Evolutionary conservation across 1,140 invertebrate species (phyloP).

Genomic region (Procambarus clarkii): DNA sequence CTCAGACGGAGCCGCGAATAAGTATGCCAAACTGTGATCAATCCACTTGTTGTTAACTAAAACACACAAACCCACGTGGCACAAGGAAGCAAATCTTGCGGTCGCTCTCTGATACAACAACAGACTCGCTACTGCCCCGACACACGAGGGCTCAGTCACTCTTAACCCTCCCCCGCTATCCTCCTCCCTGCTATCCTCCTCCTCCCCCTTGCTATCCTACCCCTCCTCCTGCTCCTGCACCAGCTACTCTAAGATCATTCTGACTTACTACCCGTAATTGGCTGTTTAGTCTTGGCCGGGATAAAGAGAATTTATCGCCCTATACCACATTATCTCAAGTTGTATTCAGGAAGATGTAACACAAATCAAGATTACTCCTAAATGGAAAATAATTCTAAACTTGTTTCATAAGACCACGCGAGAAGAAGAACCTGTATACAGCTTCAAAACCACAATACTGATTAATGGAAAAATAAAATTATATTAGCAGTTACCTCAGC

Average conservation of each 20-base stretch:
- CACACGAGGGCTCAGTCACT: background rate
- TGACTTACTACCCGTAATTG: constrained; percentile 50
- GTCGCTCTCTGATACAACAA: constrained; percentile 35
- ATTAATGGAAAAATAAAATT: background rate
- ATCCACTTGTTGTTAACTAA: background rate
- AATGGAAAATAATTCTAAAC: background rate
- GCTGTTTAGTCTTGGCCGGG: constrained; percentile 21
- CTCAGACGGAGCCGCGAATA: background rate
- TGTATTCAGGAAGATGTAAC: background rate
- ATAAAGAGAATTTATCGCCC: constrained; percentile 10
- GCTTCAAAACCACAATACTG: background rate
- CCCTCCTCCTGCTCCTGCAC: constrained; percentile 4
- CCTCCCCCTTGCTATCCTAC: constrained; percentile 6
- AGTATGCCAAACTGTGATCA: background rate
- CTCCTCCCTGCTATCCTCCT: constrained; percentile 23
- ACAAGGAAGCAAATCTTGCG: background rate
- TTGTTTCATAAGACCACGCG: no score
- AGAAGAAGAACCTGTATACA: no score
- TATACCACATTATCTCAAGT: constrained; percentile 36
- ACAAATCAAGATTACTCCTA: background rate
- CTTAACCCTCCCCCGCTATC: constrained; percentile 19
- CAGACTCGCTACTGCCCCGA: constrained; percentile 36
- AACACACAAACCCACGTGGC: constrained; percentile 37
- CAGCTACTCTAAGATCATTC: constrained; percentile 22
- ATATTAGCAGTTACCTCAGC: constrained; percentile 46